These are phyloP conservation scores for Botrylloides violaceus DNA, from an alignment of 23 tunicate genomes.

Conservation along the genomic window DNA sequence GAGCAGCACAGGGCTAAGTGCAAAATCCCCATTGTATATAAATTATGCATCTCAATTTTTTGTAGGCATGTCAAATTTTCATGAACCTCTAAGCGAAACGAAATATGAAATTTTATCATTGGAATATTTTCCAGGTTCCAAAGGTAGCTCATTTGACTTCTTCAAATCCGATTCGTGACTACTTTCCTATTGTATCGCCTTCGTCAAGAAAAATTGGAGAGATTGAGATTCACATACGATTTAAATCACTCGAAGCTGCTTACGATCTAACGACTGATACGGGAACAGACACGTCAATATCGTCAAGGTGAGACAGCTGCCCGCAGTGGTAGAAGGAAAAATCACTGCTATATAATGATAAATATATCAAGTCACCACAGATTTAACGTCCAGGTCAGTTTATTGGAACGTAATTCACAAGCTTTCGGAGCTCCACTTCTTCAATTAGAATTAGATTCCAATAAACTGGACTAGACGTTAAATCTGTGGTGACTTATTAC, in stretches of 20 bases:
- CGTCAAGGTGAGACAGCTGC: constrained; percentile 19
- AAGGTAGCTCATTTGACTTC: constrained; percentile 51
- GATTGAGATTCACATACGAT: constrained; percentile 44
- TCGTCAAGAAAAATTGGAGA: constrained; percentile 79
- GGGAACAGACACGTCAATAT: constrained; percentile 27
- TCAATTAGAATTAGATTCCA: too few relatives aligned
- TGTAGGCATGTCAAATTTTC: neutral
- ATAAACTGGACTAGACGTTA: too few relatives aligned
- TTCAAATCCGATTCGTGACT: constrained; percentile 53
- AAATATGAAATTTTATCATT: too few relatives aligned
- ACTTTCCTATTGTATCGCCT: constrained; percentile 71
- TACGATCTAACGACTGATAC: constrained; percentile 33
- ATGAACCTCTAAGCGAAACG: neutral
- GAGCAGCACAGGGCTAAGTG: too few relatives aligned
- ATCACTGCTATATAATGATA: too few relatives aligned
- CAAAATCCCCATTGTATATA: neutral
- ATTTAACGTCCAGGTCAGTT: too few relatives aligned
- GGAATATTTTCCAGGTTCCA: constrained; percentile 33
- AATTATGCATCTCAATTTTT: neutral
- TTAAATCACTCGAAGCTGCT: constrained; percentile 47
- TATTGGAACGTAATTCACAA: too few relatives aligned
- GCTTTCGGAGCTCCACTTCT: too few relatives aligned
- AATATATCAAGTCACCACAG: too few relatives aligned
- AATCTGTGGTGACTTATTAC: too few relatives aligned
- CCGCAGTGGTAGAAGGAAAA: too few relatives aligned